Evolutionary conservation across 2,888 invertebrate species (phyloP).

Genomic region (Cheilosia pagana): DNA sequence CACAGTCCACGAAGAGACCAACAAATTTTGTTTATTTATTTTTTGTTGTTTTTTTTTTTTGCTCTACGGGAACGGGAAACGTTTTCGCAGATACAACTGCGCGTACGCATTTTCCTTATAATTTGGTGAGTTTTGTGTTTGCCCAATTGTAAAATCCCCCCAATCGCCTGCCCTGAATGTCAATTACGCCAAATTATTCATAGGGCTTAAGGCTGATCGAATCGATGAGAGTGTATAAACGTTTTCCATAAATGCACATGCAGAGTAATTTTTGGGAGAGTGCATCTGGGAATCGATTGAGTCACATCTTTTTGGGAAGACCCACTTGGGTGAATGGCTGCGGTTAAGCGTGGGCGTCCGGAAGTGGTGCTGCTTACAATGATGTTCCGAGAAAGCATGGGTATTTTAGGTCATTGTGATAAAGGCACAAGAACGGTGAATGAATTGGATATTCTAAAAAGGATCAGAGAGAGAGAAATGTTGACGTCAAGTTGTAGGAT

Average conservation of each 20-base stretch:
- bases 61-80: not conserved
- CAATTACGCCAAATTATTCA: constrained; percentile 40
- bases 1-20: not conserved
- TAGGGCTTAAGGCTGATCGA: constrained; percentile 7
- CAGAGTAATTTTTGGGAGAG: constrained; percentile 20
- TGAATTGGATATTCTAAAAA: not conserved
- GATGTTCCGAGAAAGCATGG: not conserved
- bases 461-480: not conserved
- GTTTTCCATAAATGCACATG: constrained; percentile 22
- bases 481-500: no score
- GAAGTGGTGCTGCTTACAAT: constrained; percentile 25
- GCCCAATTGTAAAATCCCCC: constrained; percentile 30
- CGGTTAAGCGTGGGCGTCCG: constrained; percentile 35
- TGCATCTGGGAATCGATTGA: constrained; percentile 38
- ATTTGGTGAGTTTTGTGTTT: not conserved
- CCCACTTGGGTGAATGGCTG: constrained; percentile 30
- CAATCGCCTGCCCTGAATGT: constrained; percentile 33
- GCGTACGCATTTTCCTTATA: not conserved
- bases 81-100: not conserved
- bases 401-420: not conserved
- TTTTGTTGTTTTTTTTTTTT: not conserved
- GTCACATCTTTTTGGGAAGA: constrained; percentile 41
- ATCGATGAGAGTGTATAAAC: constrained; percentile 16
- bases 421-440: not conserved
- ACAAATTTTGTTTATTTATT: not conserved